phyloP scores from a whole-genome alignment of 2,888 invertebrate species.

The Sarcophaga caerulescens region DNA sequence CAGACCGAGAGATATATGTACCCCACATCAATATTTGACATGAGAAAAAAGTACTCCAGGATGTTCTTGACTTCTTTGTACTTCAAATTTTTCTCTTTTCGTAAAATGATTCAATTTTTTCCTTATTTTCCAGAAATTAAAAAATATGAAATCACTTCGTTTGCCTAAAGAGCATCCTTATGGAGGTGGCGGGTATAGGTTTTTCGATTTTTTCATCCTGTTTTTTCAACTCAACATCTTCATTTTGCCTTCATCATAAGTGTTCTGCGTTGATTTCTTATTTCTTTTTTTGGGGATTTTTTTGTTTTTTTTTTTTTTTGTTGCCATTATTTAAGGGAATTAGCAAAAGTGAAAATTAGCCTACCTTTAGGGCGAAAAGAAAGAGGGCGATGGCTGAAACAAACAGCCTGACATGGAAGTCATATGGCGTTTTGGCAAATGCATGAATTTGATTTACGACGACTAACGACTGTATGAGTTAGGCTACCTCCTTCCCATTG shows the following conservation, averaged over 20 bases:
- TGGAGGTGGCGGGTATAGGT: constrained; percentile 65
- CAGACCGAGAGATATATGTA: no score
- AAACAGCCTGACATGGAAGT: neutral
- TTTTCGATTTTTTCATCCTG: neutral
- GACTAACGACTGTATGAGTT: constrained; percentile 4
- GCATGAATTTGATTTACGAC: constrained; percentile 62
- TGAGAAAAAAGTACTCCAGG: neutral
- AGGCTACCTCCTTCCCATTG: neutral
- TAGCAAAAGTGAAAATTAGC: constrained; percentile 72
- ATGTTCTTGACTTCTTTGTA: neutral
- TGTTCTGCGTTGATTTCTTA: no score
- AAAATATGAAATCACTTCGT: constrained; percentile 71
- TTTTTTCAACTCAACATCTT: constrained; percentile 31
- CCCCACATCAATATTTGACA: no score
- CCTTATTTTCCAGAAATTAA: constrained; percentile 44
- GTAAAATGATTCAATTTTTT: constrained; percentile 11
- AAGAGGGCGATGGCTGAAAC: neutral
- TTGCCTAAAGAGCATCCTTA: constrained; percentile 73
- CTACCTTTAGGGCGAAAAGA: constrained; percentile 66
- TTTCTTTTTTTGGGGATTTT: neutral
- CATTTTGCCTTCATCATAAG: neutral
- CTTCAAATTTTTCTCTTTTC: constrained; percentile 21
- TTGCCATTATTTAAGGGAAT: constrained; percentile 46
- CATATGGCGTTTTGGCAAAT: neutral
- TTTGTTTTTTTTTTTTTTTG: neutral